A percentile compares a stretch with the other conserved stretches of the same genome.
These are phyloP conservation scores for Andrena dorsata DNA, from an alignment of 2,888 invertebrate species.

Conservation along the genomic window DNA sequence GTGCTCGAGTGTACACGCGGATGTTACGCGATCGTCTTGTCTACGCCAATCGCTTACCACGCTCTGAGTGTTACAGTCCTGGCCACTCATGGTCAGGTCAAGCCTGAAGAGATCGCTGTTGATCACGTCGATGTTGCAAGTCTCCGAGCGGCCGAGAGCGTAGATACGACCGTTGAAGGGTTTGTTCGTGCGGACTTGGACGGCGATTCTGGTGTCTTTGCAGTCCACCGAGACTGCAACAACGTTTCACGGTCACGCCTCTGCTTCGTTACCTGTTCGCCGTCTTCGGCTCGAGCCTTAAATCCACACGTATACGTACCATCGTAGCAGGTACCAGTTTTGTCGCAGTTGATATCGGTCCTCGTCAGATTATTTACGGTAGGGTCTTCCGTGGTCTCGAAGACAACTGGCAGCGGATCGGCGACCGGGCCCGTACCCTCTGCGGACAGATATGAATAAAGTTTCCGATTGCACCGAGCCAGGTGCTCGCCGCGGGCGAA, in stretches of 20 bases:
- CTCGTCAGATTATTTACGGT: conserved; percentile 91
- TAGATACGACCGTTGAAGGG: conserved; percentile 98
- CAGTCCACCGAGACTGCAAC: conserved; percentile 95
- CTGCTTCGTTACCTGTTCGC: too few relatives aligned
- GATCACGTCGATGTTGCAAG: conserved; percentile 97
- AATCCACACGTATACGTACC: conserved; percentile 87
- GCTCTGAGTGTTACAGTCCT: conserved; percentile 98
- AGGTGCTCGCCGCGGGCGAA: too few relatives aligned
- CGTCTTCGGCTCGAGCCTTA: too few relatives aligned
- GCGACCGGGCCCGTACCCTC: conserved; percentile 82
- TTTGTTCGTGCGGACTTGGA: conserved; percentile 96
- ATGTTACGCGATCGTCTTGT: neutral
- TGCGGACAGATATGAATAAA: conserved; percentile 78
- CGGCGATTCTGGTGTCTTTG: conserved; percentile 96
- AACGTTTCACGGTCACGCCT: neutral
- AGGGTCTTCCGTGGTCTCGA: conserved; percentile 92
- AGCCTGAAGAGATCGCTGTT: conserved; percentile 96
- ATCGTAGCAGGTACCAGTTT: conserved; percentile 97
- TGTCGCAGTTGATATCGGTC: conserved; percentile 93
- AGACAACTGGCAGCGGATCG: conserved; percentile 90
- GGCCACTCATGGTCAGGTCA: conserved; percentile 96
- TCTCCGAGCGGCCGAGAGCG: conserved; percentile 96
- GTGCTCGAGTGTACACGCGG: conserved; percentile 36
- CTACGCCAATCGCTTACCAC: conserved; percentile 88
- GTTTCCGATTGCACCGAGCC: neutral